Percentiles rank a stretch among this genome's conserved stretches.
Evolutionary conservation across 2,888 invertebrate genomes (phyloP).

Genomic region (Chaetoderma sp.): DNA sequence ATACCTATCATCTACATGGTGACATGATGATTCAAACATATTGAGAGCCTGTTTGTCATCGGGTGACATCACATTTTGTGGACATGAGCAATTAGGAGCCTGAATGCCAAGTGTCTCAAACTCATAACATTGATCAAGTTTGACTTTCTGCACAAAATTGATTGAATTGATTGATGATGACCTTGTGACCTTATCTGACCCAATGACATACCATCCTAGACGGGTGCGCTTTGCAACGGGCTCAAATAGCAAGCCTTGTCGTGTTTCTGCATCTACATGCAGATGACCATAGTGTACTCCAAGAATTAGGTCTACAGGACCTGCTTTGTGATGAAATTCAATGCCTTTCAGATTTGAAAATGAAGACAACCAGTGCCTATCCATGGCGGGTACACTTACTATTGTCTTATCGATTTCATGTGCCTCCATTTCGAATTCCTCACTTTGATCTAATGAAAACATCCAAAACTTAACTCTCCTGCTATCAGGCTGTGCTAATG

Average conservation of each 20-base stretch:
- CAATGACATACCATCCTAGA: conserved; percentile 17
- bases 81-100: conserved; percentile 8
- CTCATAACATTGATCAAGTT: conserved; percentile 9
- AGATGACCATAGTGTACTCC: conserved; percentile 22
- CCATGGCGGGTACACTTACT: conserved; percentile 7
- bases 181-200: neutral
- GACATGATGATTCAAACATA: neutral
- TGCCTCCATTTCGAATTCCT: conserved; percentile 17
- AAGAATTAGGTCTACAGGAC: conserved; percentile 9
- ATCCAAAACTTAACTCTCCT: conserved; percentile 8
- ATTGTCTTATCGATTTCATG: conserved; percentile 22
- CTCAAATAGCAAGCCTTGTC: conserved; percentile 8
- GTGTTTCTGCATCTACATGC: neutral
- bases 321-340: conserved; percentile 13
- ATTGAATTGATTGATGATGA: conserved; percentile 3
- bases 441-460: neutral
- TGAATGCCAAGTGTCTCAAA: conserved; percentile 17
- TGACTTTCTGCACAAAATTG: conserved; percentile 10
- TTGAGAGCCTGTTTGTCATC: neutral
- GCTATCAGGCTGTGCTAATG: neutral
- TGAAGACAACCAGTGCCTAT: conserved; percentile 2
- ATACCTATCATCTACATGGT: conserved; percentile 1
- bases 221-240: conserved; percentile 13
- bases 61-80: neutral
- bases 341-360: neutral